These are phyloP conservation scores for Peromyscus polionotus DNA, from an alignment of 2,113 vertebrate species.

Conservation along the genomic window DNA sequence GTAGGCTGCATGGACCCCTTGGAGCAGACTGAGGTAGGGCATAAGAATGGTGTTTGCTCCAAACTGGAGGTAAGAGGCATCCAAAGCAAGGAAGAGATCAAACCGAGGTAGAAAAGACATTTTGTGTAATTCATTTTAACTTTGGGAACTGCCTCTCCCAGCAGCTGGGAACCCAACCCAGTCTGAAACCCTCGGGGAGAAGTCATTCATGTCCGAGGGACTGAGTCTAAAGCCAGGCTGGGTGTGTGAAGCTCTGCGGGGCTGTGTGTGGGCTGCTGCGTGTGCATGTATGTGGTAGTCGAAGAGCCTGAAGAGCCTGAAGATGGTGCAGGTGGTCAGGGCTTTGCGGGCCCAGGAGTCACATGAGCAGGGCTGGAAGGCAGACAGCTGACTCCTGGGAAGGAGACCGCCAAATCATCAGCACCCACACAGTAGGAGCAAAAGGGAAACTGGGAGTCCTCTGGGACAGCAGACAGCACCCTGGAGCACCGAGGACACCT, in stretches of 20 bases:
- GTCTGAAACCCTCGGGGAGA: not conserved
- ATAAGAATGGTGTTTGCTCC: not conserved
- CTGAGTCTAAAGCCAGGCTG: not conserved
- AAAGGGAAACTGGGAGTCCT: too few species aligned
- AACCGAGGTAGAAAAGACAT: not conserved
- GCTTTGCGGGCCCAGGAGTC: not conserved
- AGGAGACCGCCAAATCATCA: not conserved
- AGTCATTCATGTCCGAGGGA: not conserved
- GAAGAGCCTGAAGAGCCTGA: not conserved
- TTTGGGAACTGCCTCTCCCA: not conserved
- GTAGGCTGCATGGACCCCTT: rapidly evolving
- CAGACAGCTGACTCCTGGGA: not conserved
- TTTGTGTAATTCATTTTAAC: not conserved
- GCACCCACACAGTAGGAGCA: not conserved
- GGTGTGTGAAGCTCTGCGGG: not conserved
- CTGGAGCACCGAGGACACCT: not conserved
- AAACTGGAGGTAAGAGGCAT: too few species aligned
- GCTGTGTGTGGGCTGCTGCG: not conserved
- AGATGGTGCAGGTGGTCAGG: not conserved
- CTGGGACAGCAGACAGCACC: not conserved
- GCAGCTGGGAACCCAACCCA: not conserved
- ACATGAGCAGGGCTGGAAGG: not conserved
- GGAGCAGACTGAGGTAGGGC: not conserved
- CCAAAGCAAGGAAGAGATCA: not conserved
- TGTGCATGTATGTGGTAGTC: rapidly evolving